phyloP scores from a whole-genome alignment of 2,113 vertebrate species.

The Mesitornis unicolor region DNA sequence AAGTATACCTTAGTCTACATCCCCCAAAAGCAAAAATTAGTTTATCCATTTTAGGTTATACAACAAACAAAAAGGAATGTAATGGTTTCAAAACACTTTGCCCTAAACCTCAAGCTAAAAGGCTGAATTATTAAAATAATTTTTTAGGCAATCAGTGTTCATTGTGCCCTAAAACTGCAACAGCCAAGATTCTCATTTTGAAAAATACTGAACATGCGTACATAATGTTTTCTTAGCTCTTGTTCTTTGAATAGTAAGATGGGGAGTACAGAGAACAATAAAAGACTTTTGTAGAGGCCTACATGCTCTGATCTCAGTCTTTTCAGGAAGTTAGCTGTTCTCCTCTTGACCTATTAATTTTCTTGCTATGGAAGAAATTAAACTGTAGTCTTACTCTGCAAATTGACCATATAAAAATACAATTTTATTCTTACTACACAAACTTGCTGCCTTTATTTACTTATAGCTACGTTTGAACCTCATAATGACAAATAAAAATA shows the following conservation, averaged over 20 bases:
- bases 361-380: constrained; percentile 17
- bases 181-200: constrained; percentile 44
- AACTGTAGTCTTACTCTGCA: background rate
- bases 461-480: background rate
- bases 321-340: background rate
- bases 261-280: constrained; percentile 10
- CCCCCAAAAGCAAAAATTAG: background rate
- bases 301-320: background rate
- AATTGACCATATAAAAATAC: background rate
- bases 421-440: background rate
- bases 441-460: background rate
- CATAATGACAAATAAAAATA: background rate
- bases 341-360: constrained; percentile 18
- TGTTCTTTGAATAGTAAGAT: constrained; percentile 30
- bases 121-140: constrained; percentile 40
- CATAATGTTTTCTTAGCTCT: constrained; percentile 28
- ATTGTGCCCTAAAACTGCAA: constrained; percentile 55
- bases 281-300: background rate
- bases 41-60: constrained; percentile 41
- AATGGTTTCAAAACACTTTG: constrained; percentile 46
- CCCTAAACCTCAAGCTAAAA: constrained; percentile 37
- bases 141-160: constrained; percentile 62
- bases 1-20: constrained; percentile 11
- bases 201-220: constrained; percentile 19
- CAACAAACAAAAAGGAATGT: constrained; percentile 31